Evolutionary conservation across 2,797 vertebrate species (phyloP).

Genomic region (Trichosurus vulpecula): DNA sequence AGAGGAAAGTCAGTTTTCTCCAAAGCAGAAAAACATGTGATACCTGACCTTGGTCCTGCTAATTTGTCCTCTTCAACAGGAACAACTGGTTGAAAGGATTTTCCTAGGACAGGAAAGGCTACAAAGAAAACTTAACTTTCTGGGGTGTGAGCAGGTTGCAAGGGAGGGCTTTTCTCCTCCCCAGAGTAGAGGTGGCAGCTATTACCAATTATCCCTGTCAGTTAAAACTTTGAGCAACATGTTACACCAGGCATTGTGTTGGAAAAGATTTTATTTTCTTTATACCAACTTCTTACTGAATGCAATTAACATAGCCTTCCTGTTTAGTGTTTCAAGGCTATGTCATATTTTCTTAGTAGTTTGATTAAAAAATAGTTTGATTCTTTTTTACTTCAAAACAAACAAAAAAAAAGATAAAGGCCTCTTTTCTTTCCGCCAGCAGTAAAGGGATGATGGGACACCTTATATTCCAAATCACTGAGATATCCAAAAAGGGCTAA

Average conservation of each 20-base stretch:
- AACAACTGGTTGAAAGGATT: conserved; percentile 7
- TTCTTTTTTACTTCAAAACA: neutral
- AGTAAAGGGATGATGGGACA: neutral
- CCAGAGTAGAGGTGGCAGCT: neutral
- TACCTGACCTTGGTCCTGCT: conserved; percentile 18
- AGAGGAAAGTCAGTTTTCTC: conserved; percentile 34
- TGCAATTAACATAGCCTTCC: neutral
- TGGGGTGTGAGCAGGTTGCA: neutral
- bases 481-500: neutral
- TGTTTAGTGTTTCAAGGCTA: conserved; percentile 55
- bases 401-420: neutral
- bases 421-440: neutral
- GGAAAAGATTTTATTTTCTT: conserved; percentile 51
- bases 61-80: conserved; percentile 38
- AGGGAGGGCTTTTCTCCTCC: neutral
- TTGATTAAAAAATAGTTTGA: conserved; percentile 67
- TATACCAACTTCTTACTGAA: no score
- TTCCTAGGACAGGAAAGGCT: conserved; percentile 4
- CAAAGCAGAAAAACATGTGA: conserved; percentile 29
- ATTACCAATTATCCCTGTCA: conserved; percentile 25
- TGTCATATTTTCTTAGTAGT: conserved; percentile 74
- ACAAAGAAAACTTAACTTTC: conserved; percentile 16
- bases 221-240: conserved; percentile 2
- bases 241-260: conserved; percentile 40
- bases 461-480: neutral